Conservation (phyloP, 2,888 invertebrate genomes). For the Neocrepidodera transversa region DNA sequence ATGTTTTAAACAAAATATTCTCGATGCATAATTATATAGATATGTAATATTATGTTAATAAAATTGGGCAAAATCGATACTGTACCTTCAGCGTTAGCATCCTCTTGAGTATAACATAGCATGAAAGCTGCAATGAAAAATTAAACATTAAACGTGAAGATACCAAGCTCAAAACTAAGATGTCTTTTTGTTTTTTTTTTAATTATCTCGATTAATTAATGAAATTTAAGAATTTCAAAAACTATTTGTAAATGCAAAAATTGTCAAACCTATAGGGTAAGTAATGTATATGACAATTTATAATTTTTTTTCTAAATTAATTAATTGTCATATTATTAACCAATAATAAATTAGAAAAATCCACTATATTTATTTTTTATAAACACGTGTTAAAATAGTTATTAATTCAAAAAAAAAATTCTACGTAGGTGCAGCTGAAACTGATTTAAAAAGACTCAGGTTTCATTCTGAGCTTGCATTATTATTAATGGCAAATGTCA, state of each 20-base stretch:
- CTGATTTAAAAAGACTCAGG: neutral
- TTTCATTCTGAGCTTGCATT: conserved; percentile 1
- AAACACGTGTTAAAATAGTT: too few species aligned
- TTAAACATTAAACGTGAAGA: conserved; percentile 21
- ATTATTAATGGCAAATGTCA: neutral
- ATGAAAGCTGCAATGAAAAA: conserved; percentile 85
- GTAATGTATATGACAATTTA: too few species aligned
- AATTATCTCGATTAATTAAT: too few species aligned
- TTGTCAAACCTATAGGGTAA: too few species aligned
- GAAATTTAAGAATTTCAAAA: too few species aligned
- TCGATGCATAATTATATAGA: conserved; percentile 34
- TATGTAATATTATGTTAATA: conserved; percentile 38
- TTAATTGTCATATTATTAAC: too few species aligned
- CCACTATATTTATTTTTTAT: too few species aligned
- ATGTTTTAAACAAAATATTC: conserved; percentile 14
- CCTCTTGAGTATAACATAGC: conserved; percentile 94
- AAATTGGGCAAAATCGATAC: conserved; percentile 51
- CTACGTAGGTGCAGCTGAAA: neutral
- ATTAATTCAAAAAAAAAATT: neutral
- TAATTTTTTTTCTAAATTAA: too few species aligned
- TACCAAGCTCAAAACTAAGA: neutral
- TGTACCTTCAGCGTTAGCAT: conserved; percentile 87
- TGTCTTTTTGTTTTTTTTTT: neutral
- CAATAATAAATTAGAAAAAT: too few species aligned
- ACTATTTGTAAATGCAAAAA: too few species aligned